Evolutionary conservation across 1,140 invertebrate genomes (phyloP).

Genomic region (Musca vetustissima): DNA sequence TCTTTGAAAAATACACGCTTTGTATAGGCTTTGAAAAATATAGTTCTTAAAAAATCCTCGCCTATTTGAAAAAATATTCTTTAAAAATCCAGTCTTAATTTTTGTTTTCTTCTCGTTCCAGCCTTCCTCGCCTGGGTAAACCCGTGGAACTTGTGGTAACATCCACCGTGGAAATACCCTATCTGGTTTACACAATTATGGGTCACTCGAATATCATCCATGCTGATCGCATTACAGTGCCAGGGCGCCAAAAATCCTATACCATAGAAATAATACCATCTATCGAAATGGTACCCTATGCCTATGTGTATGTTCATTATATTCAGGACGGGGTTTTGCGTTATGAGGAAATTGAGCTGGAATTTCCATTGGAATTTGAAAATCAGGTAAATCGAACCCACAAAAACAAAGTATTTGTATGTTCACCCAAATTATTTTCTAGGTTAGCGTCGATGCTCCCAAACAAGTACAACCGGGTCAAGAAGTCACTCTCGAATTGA

Average conservation of each 20-base stretch:
- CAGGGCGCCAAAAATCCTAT: constrained; percentile 37
- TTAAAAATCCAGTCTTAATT: too few relatives aligned
- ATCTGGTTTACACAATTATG: constrained; percentile 79
- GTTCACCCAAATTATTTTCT: constrained; percentile 32
- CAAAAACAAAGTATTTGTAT: background rate
- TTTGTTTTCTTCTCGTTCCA: too few relatives aligned
- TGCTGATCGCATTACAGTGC: constrained; percentile 64
- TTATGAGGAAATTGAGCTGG: constrained; percentile 76
- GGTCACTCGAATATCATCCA: constrained; percentile 82
- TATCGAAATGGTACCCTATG: constrained; percentile 78
- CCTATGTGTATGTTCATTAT: constrained; percentile 76
- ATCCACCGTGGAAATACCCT: constrained; percentile 73
- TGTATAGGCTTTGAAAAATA: too few relatives aligned
- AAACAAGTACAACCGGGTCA: constrained; percentile 67
- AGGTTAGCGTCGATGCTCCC: constrained; percentile 45
- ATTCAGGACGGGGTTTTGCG: constrained; percentile 73
- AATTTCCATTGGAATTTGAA: constrained; percentile 73
- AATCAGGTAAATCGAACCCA: background rate
- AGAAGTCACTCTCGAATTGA: constrained; percentile 70
- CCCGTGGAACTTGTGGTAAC: constrained; percentile 78
- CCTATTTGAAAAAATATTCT: too few relatives aligned
- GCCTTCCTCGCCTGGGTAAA: constrained; percentile 65
- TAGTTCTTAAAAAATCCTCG: too few relatives aligned
- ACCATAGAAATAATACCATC: constrained; percentile 67
- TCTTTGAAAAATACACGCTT: too few relatives aligned